Evolutionary conservation across 2,113 vertebrate genomes (phyloP), one percentile per base, ranked within the genome.

Genomic region (Coturnix japonica): DNA sequence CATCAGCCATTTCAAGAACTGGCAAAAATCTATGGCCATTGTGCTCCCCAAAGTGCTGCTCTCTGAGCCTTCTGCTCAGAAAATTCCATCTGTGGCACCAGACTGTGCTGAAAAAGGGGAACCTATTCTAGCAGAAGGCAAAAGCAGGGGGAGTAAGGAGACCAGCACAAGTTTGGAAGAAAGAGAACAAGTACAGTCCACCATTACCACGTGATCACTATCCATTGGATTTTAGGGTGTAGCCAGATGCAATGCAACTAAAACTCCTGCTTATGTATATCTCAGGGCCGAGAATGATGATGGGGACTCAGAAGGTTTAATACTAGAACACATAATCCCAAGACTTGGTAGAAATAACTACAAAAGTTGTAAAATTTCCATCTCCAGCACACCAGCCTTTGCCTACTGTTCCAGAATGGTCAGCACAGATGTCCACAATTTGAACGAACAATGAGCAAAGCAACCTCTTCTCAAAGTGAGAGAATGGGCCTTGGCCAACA

Each of bases 381-480:
- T 59, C 23, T 26, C 3, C 11, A 57, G 13, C 7, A 79, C 53
- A 65, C 11, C 9, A 65, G 9, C 7, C 26, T 90, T 56, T 43
- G 37, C 9, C 26, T 43, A 18, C 6, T 67, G 21, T 25, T 1
- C 25, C 2, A 18, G 21, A 28, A 35, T 35, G 22, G 17, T 1
- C 2, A 15, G 25, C 30, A 88, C 6, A 39, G 12, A 16, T 33
- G 13, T 39, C 30, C 41, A 14, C 30, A 35, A 54, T 1, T 0
- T 21, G 41, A 43, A 41, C 5, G 16, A 12, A 66, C 17, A 31
- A 11, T 1, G 0, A 60, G 13, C 23, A 28, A 16, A 4, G 7
- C 9, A 56, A 59, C 7, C 59, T 71, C 12, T 37, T 33, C 17
- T 46, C 31, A 63, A 51, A 57, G 31, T 10, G 43, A 74, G 28